phyloP scores from a whole-genome alignment of 1,140 invertebrate genomes.

The Bombus sibiricus region DNA sequence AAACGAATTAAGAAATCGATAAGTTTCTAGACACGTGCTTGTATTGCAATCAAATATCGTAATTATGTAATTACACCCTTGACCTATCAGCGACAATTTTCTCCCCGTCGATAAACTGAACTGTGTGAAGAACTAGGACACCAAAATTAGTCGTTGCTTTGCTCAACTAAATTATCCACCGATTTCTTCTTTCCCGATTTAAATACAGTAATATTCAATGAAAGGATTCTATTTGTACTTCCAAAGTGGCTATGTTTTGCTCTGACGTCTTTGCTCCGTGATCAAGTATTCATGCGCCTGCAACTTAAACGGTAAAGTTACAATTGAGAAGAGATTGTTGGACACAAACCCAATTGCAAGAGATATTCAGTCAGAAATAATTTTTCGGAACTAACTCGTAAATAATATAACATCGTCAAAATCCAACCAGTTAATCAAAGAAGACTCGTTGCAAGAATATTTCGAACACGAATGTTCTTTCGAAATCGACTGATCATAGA shows the following conservation, averaged over 20 bases:
- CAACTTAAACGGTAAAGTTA: not conserved
- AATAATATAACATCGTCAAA: not conserved
- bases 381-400: not conserved
- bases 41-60: too few relatives aligned
- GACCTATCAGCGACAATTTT: too few relatives aligned
- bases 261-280: not conserved
- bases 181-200: not conserved
- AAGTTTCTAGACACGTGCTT: too few relatives aligned
- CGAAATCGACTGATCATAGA: too few relatives aligned
- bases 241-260: not conserved
- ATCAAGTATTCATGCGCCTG: constrained; percentile 23
- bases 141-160: not conserved
- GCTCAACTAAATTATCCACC: not conserved
- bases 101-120: too few relatives aligned
- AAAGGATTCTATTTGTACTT: not conserved
- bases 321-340: not conserved
- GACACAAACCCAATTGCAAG: not conserved
- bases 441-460: not conserved
- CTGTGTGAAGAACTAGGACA: not conserved
- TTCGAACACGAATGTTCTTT: not conserved
- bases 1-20: too few relatives aligned
- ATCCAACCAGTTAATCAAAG: too few relatives aligned
- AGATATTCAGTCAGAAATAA: not conserved
- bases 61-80: too few relatives aligned
- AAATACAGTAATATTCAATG: not conserved